phyloP scores from a whole-genome alignment of 2,113 vertebrate genomes.

The Tragelaphus strepsiceros region DNA sequence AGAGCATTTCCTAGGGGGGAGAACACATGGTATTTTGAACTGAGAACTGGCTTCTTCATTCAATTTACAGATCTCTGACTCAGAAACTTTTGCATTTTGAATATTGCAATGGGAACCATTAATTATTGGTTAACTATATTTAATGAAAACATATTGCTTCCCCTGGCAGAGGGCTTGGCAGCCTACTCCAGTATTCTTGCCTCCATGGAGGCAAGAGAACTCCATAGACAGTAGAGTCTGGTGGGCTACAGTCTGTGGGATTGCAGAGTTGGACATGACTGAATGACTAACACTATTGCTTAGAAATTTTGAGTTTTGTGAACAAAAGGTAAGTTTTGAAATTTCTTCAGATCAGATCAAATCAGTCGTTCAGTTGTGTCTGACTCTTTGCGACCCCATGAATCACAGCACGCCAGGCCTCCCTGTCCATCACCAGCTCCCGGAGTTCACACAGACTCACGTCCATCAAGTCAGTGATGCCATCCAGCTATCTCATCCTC shows the following conservation, averaged over 20 bases:
- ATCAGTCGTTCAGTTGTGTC: no score
- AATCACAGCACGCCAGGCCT: no score
- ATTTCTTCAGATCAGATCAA: not conserved
- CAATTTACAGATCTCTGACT: not conserved
- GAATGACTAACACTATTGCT: not conserved
- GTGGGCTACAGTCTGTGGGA: not conserved
- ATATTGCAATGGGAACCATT: not conserved
- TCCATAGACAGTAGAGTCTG: not conserved
- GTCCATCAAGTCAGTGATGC: no score
- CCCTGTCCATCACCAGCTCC: no score
- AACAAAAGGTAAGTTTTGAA: not conserved
- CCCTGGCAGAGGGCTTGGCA: not conserved
- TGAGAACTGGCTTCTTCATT: not conserved
- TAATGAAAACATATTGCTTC: constrained; percentile 9
- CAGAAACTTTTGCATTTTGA: constrained; percentile 29
- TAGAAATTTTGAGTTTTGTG: constrained; percentile 20
- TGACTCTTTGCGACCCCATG: no score
- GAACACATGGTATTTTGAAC: not conserved
- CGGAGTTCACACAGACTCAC: no score
- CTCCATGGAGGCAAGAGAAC: not conserved
- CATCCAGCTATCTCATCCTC: no score
- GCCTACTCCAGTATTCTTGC: not conserved
- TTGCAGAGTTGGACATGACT: not conserved
- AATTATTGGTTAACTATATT: not conserved
- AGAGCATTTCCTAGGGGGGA: not conserved